phyloP scores from a whole-genome alignment of 2,797 vertebrate species.

The Scarus forsteni region DNA sequence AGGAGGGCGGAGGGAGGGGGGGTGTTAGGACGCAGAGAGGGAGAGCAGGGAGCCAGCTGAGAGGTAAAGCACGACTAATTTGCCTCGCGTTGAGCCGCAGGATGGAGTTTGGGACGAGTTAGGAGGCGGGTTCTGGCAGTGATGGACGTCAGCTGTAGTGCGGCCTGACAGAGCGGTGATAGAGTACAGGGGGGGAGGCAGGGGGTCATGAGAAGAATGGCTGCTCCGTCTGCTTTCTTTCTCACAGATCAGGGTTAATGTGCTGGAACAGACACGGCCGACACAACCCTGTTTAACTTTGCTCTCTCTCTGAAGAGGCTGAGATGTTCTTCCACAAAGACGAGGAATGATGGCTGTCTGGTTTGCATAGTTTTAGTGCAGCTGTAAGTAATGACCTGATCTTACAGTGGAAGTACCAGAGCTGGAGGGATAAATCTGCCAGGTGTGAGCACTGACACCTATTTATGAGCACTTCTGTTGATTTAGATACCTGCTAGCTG shows the following conservation, averaged over 20 bases:
- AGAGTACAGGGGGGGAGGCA: slow-evolving; percentile 15
- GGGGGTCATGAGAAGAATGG: slow-evolving; percentile 75
- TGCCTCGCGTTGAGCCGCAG: slow-evolving; percentile 43
- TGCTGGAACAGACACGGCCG: slow-evolving; percentile 40
- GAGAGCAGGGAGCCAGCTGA: slow-evolving; percentile 49
- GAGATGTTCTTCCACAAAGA: not conserved
- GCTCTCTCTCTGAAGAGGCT: slow-evolving; percentile 1
- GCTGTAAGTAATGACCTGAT: not conserved
- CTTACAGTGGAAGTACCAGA: too few relatives aligned
- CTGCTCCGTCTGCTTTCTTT: slow-evolving; percentile 40
- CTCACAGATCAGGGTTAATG: slow-evolving; percentile 62
- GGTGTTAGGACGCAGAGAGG: slow-evolving; percentile 16
- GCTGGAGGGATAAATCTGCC: too few relatives aligned
- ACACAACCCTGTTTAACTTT: slow-evolving; percentile 31
- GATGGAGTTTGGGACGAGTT: slow-evolving; percentile 35
- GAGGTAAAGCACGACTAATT: slow-evolving; percentile 52
- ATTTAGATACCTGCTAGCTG: too few relatives aligned
- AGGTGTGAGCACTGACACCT: too few relatives aligned
- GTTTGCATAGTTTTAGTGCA: not conserved
- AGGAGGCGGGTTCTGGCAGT: slow-evolving; percentile 11
- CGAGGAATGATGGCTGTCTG: not conserved
- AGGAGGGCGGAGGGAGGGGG: slow-evolving; percentile 20
- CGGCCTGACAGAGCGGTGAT: slow-evolving; percentile 38
- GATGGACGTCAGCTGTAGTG: slow-evolving; percentile 70
- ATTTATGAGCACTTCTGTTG: too few relatives aligned